phyloP scores from a whole-genome alignment of 2,113 vertebrate genomes.

The Siniperca chuatsi region DNA sequence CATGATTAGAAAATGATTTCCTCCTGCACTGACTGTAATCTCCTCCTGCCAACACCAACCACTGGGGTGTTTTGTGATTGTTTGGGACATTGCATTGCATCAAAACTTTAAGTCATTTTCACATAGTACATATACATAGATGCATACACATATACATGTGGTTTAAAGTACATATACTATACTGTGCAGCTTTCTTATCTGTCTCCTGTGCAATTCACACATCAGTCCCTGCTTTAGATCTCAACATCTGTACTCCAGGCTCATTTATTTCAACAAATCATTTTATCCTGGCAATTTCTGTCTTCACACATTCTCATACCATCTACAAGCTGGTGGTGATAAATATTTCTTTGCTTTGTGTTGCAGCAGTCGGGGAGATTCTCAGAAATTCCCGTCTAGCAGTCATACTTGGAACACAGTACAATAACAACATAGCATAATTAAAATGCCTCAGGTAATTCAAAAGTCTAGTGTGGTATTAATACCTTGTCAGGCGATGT shows the following conservation, averaged over 20 bases:
- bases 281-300: conserved; percentile 11
- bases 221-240: conserved; percentile 7
- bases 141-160: neutral
- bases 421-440: conserved; percentile 37
- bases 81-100: conserved; percentile 25
- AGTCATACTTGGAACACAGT: conserved; percentile 9
- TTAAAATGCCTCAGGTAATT: conserved; percentile 55
- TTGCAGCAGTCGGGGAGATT: neutral
- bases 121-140: neutral
- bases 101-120: conserved; percentile 14
- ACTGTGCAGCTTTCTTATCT: neutral
- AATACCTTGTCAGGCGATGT: conserved; percentile 43
- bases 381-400: conserved; percentile 29
- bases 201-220: neutral
- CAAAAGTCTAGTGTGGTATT: conserved; percentile 3
- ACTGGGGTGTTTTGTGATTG: conserved; percentile 2
- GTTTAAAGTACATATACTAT: neutral
- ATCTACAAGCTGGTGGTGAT: neutral
- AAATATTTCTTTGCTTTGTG: conserved; percentile 15
- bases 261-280: conserved; percentile 17
- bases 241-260: conserved; percentile 4
- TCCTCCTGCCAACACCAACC: conserved; percentile 39
- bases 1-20: conserved; percentile 62
- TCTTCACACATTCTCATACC: conserved; percentile 18
- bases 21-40: conserved; percentile 38